phyloP scores from a whole-genome alignment of 35 echinoderm and acorn worm species.

The Apostichopus parvimensis region DNA sequence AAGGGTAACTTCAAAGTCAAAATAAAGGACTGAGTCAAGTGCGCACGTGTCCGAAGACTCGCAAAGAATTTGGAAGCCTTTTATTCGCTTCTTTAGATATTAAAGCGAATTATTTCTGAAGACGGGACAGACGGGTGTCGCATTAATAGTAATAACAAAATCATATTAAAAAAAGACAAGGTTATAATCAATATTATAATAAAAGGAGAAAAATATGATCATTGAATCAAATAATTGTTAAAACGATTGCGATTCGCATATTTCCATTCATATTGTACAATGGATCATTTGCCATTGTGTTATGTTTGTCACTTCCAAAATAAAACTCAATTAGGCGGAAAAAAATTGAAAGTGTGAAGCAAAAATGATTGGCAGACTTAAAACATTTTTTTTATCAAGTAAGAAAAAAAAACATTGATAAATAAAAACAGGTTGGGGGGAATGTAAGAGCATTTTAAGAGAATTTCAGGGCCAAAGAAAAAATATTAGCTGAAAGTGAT shows the following conservation, averaged over 20 bases:
- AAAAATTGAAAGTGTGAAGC: too few relatives aligned
- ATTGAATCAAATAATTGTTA: neutral
- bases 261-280: neutral
- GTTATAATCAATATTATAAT: neutral
- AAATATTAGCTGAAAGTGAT: too few relatives aligned
- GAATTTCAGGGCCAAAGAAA: too few relatives aligned
- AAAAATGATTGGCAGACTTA: too few relatives aligned
- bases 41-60: neutral
- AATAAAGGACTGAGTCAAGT: neutral
- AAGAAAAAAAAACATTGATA: too few relatives aligned
- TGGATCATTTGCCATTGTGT: neutral
- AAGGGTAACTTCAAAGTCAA: too few relatives aligned
- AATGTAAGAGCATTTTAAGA: too few relatives aligned
- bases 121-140: neutral
- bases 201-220: neutral
- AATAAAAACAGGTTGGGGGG: too few relatives aligned
- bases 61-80: neutral
- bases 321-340: too few relatives aligned
- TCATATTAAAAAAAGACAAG: neutral
- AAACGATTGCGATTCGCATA: neutral
- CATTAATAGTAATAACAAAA: neutral
- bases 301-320: neutral
- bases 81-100: neutral
- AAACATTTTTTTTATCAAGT: too few relatives aligned
- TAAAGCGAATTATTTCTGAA: neutral